Conservation (phyloP, 2,888 invertebrate species). For the Microctonus hyperodae region DNA sequence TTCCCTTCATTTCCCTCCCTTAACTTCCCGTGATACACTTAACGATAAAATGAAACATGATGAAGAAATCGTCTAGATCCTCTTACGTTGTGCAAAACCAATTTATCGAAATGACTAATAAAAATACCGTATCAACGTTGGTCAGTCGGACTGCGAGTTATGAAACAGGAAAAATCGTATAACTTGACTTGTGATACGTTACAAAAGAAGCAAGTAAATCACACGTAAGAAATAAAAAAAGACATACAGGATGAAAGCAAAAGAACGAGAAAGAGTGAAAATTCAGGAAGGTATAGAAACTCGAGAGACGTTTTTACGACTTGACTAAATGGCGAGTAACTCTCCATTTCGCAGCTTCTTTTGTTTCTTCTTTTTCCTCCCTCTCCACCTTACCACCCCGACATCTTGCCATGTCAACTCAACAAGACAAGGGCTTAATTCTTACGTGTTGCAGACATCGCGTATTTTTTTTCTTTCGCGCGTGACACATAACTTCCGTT, state of each 20-base stretch:
- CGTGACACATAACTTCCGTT: slow-evolving; percentile 21
- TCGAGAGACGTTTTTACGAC: slow-evolving; percentile 49
- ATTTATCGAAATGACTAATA: slow-evolving; percentile 49
- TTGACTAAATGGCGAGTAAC: slow-evolving; percentile 51
- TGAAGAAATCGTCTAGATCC: slow-evolving; percentile 30
- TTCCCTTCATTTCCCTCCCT: not conserved
- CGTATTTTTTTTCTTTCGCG: slow-evolving; percentile 19
- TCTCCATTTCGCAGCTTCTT: slow-evolving; percentile 39
- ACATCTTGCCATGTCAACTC: slow-evolving; percentile 40
- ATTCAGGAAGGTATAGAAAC: slow-evolving; percentile 27
- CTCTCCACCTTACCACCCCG: not conserved
- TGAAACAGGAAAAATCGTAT: not conserved
- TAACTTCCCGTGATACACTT: not conserved
- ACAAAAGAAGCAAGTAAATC: slow-evolving; percentile 11
- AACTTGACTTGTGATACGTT: slow-evolving; percentile 16
- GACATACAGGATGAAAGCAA: not conserved
- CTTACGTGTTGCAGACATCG: slow-evolving; percentile 36
- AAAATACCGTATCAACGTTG: slow-evolving; percentile 43
- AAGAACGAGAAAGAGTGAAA: slow-evolving; percentile 4
- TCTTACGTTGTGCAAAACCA: slow-evolving; percentile 40
- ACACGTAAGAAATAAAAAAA: slow-evolving; percentile 10
- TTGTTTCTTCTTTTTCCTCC: slow-evolving; percentile 37
- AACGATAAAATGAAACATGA: slow-evolving; percentile 18
- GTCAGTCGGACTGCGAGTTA: slow-evolving; percentile 22
- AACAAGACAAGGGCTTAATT: slow-evolving; percentile 38